These are phyloP conservation scores for Lanistes nyassanus DNA, from an alignment of 1,140 invertebrate genomes.

Conservation along the genomic window DNA sequence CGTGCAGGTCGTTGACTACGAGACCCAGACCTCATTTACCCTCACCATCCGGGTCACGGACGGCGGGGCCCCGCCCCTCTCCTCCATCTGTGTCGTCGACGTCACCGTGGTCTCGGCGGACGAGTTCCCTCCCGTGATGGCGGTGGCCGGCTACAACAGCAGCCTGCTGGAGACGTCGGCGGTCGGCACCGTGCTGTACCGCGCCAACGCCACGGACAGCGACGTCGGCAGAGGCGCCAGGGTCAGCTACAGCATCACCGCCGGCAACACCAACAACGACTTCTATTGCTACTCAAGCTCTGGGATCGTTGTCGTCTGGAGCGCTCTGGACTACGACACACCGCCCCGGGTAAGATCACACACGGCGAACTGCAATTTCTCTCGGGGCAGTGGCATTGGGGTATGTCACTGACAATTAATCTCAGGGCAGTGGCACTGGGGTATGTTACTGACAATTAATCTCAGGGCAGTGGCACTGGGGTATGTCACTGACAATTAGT, in stretches of 20 bases:
- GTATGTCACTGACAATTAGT: too few species aligned
- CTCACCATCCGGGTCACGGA: conserved; percentile 31
- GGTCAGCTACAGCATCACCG: conserved; percentile 40
- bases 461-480: too few species aligned
- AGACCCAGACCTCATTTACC: conserved; percentile 32
- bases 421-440: too few species aligned
- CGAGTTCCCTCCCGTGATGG: conserved; percentile 39
- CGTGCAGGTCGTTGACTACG: conserved; percentile 40
- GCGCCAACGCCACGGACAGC: conserved; percentile 37
- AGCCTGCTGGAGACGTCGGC: conserved; percentile 24
- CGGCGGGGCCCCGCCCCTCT: conserved; percentile 32
- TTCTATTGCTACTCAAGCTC: conserved; percentile 36
- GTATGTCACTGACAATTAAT: too few species aligned
- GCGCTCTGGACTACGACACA: conserved; percentile 45
- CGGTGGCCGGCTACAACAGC: conserved; percentile 17
- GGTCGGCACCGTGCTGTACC: conserved; percentile 29
- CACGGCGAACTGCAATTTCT: too few species aligned
- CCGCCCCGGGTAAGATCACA: conserved; percentile 26
- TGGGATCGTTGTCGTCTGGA: conserved; percentile 36
- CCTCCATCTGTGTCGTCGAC: conserved; percentile 29
- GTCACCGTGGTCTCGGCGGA: conserved; percentile 41
- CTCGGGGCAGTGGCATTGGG: too few species aligned
- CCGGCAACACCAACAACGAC: conserved; percentile 24
- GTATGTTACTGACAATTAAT: too few species aligned
- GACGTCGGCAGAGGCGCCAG: conserved; percentile 39